Conservation (phyloP, 2,797 vertebrate species). For the Manis crassicaudata region DNA sequence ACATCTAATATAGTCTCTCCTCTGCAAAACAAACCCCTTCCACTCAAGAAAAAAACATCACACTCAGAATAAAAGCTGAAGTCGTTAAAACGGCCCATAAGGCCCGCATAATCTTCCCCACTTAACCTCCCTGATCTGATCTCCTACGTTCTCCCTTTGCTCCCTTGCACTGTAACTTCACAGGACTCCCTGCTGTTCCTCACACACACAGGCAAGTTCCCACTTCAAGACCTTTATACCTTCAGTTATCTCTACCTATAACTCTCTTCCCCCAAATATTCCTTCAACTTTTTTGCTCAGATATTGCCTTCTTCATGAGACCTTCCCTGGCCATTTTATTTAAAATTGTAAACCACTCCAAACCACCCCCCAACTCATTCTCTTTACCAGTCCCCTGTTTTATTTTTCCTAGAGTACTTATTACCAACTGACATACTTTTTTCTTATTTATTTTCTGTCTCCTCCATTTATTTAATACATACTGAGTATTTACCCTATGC, state of each 20-base stretch:
- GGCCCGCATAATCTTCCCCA: neutral
- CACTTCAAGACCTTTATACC: neutral
- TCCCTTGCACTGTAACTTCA: neutral
- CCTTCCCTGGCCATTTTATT: neutral
- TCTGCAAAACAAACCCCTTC: neutral
- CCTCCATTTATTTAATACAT: neutral
- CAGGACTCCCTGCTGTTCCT: neutral
- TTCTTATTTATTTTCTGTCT: slow-evolving; percentile 17
- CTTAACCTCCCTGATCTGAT: neutral
- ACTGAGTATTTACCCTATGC: neutral
- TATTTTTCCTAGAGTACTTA: neutral
- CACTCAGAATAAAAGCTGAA: neutral
- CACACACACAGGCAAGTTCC: neutral
- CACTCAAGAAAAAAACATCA: neutral
- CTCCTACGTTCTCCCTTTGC: neutral
- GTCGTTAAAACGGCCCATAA: neutral
- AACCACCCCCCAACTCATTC: neutral
- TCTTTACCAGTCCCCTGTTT: neutral
- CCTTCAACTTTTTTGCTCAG: neutral
- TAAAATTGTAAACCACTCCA: slow-evolving; percentile 6
- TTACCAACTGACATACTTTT: neutral
- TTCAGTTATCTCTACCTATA: neutral
- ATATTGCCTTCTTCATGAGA: neutral
- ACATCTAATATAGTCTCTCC: neutral
- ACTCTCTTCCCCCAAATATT: neutral